These are phyloP conservation scores for Esox lucius DNA, from an alignment of 2,797 vertebrate genomes.

Conservation along the genomic window DNA sequence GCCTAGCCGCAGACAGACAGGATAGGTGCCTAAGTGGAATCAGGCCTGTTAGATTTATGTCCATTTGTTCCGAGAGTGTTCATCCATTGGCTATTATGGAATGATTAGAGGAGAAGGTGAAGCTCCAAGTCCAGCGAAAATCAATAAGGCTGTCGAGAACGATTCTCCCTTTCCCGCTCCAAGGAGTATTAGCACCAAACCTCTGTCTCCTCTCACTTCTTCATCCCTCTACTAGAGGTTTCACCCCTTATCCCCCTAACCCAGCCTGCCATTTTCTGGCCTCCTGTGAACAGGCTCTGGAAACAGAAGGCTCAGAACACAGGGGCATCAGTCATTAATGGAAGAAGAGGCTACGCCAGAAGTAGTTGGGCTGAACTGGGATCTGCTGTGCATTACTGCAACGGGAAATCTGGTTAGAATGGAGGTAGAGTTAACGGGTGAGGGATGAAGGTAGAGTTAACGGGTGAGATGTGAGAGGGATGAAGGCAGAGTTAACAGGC, in stretches of 20 bases:
- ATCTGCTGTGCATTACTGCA: neutral
- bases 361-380: neutral
- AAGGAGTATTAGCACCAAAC: conserved; percentile 84
- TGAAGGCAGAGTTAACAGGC: neutral
- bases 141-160: conserved; percentile 99
- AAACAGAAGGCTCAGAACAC: conserved; percentile 41
- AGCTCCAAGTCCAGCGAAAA: conserved; percentile 99
- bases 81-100: conserved; percentile 99
- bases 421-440: neutral
- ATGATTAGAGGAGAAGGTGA: conserved; percentile 99
- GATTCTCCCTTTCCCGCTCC: conserved; percentile 88
- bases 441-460: neutral
- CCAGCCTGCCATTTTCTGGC: conserved; percentile 65
- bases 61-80: conserved; percentile 97
- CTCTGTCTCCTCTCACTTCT: conserved; percentile 83
- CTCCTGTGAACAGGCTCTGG: conserved; percentile 35
- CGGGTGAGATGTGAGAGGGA: neutral
- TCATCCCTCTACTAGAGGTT: conserved; percentile 76
- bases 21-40: conserved; percentile 85
- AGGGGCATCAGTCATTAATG: conserved; percentile 49
- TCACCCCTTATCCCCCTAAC: conserved; percentile 63
- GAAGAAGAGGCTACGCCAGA: conserved; percentile 12
- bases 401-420: conserved; percentile 21
- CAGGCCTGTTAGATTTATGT: conserved; percentile 96
- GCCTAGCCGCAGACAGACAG: conserved; percentile 72